Conservation (phyloP, 2,888 invertebrate species). For the Automeris io region DNA sequence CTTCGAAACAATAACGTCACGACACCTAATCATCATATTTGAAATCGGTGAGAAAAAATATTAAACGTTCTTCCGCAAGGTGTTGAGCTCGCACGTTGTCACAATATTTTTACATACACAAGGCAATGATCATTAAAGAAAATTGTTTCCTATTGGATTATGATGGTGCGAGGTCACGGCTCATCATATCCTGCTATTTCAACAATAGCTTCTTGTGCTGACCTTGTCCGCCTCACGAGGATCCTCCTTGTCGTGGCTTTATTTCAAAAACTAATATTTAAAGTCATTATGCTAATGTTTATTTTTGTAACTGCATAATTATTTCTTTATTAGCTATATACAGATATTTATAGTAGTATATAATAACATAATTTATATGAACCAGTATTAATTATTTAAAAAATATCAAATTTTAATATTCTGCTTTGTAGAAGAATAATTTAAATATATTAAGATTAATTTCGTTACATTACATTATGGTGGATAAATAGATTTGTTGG, state of each 20-base stretch:
- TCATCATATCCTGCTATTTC: constrained; percentile 54
- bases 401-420: too few relatives aligned
- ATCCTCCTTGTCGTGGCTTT: not conserved
- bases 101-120: constrained; percentile 36
- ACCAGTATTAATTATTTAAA: too few relatives aligned
- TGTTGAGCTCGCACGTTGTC: constrained; percentile 26
- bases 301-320: too few relatives aligned
- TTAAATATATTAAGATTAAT: too few relatives aligned
- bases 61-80: constrained; percentile 26
- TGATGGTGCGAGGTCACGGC: constrained; percentile 43
- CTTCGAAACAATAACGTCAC: constrained; percentile 25
- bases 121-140: constrained; percentile 44
- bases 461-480: too few relatives aligned
- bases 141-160: constrained; percentile 52
- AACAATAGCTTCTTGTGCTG: constrained; percentile 35
- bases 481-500: too few relatives aligned
- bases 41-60: constrained; percentile 18
- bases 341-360: too few relatives aligned
- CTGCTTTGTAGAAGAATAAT: too few relatives aligned
- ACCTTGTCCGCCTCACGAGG: not conserved
- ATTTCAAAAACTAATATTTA: not conserved
- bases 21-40: constrained; percentile 24
- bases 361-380: too few relatives aligned
- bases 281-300: not conserved
- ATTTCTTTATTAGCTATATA: too few relatives aligned